Conservation (phyloP, 35 echinoderm and acorn worm species). For the Ophiothrix spiculata region DNA sequence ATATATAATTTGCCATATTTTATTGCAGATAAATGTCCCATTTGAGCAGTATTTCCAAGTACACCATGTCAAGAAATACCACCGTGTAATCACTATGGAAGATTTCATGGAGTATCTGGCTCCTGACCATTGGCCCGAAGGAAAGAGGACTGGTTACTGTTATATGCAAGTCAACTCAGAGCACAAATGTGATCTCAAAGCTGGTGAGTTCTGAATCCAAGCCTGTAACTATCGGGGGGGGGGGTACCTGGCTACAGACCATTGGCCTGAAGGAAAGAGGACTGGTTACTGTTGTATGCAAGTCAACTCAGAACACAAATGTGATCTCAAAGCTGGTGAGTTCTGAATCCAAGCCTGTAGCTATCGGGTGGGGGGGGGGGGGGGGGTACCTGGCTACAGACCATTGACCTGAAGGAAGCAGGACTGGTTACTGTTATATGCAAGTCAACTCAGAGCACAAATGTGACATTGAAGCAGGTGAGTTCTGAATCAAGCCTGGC, state of each 20-base stretch:
- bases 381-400: conserved; percentile 60
- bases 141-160: conserved; percentile 69
- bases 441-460: conserved; percentile 14
- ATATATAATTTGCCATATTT: neutral
- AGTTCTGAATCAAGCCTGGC: too few relatives aligned
- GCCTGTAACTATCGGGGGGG: too few relatives aligned
- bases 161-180: conserved; percentile 37
- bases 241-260: conserved; percentile 54
- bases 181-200: conserved; percentile 59
- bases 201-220: conserved; percentile 68
- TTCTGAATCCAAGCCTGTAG: too few relatives aligned
- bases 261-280: conserved; percentile 72
- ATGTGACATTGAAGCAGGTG: conserved; percentile 83
- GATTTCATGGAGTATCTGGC: conserved; percentile 86
- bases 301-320: conserved; percentile 17
- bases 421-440: conserved; percentile 66
- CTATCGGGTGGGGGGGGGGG: too few relatives aligned
- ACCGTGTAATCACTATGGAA: conserved; percentile 84
- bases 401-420: conserved; percentile 60
- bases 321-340: conserved; percentile 82
- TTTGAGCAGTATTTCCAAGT: conserved; percentile 75
- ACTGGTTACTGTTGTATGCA: conserved; percentile 63
- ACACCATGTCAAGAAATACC: conserved; percentile 62
- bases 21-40: conserved; percentile 68
- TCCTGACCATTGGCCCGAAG: conserved; percentile 60